Conservation (phyloP, 1,140 invertebrate species). For the Contarinia nasturtii region DNA sequence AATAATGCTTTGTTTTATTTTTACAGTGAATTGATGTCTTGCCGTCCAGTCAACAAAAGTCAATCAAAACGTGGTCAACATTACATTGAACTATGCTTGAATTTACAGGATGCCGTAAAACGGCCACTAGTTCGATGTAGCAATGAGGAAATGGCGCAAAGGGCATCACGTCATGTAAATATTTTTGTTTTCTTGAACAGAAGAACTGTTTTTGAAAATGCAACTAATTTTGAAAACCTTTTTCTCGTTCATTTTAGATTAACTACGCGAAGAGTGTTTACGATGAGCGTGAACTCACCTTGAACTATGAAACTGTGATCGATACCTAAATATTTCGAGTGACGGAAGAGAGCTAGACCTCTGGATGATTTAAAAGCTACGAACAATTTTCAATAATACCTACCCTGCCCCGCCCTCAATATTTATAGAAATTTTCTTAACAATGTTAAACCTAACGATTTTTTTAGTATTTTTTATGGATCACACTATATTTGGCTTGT, state of each 20-base stretch:
- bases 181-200: not conserved
- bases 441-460: too few relatives aligned
- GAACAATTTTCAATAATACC: too few relatives aligned
- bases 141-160: conserved; percentile 52
- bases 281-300: conserved; percentile 51
- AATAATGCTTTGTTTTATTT: not conserved
- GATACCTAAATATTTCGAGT: not conserved
- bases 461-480: too few relatives aligned
- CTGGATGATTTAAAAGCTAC: too few relatives aligned
- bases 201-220: not conserved
- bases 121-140: conserved; percentile 70
- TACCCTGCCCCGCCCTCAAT: too few relatives aligned
- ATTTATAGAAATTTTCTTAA: too few relatives aligned
- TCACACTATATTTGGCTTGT: too few relatives aligned
- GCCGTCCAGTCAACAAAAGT: conserved; percentile 29
- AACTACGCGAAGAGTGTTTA: conserved; percentile 76
- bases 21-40: conserved; percentile 17
- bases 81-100: conserved; percentile 64
- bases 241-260: conserved; percentile 42
- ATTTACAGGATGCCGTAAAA: conserved; percentile 30
- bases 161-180: conserved; percentile 40
- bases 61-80: conserved; percentile 30
- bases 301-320: conserved; percentile 10
- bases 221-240: not conserved
- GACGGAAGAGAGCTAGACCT: not conserved